Base-by-base conservation (phyloP, 2,888 invertebrate genomes). In the Orchesella flavescens region DNA sequence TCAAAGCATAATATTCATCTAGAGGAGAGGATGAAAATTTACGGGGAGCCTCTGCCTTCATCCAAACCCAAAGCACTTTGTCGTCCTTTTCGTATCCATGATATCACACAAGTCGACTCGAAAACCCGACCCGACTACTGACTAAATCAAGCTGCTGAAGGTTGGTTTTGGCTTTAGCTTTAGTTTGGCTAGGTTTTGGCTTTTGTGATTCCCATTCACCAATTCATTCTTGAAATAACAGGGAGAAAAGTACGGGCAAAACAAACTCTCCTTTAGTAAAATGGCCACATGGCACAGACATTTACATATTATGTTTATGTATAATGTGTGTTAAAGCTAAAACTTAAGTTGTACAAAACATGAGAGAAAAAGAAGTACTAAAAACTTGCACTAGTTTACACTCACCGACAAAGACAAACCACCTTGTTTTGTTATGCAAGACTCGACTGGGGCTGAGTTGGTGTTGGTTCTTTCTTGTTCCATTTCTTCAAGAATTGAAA, bases 1-100 rank as follows among this genome's bases (percentile, higher is more conserved):
- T 74, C 74, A 74, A 74, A 73, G 46, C 61, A 61, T 49, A 49
- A 57, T 71, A 24, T 43, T 43, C 71, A 53, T 71, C 69, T 21
- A 34, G 34, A 34, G 34, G 7, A 3, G 49, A 49, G 3, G 44
- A 9, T 44, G 44, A 49, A 49, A 15, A 49, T 49, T 49, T 49
- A 49, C 49, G 49, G 49, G 49, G 10, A 49, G n/a, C 1, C 15
- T 34, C 34, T 4, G 34, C 34, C 34, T n/a, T n/a, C n/a, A n/a
- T n/a, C 9, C 44, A 44, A 44, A 12, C 44, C 44, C 9, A 44
- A 49, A 49, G 5, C 49, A 49, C 49, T 49, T 49, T 49, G n/a
- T 49, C 15, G 2, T n/a, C 49, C 49, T 49, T 49, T 49, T 44
- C 12, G 44, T 12, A 44, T 44, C 44, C 12, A 12, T 49, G n/a